Evolutionary conservation across 1,140 invertebrate species (phyloP), one percentile per base, ranked within the genome.

Genomic region (Eulimnadia texana): DNA sequence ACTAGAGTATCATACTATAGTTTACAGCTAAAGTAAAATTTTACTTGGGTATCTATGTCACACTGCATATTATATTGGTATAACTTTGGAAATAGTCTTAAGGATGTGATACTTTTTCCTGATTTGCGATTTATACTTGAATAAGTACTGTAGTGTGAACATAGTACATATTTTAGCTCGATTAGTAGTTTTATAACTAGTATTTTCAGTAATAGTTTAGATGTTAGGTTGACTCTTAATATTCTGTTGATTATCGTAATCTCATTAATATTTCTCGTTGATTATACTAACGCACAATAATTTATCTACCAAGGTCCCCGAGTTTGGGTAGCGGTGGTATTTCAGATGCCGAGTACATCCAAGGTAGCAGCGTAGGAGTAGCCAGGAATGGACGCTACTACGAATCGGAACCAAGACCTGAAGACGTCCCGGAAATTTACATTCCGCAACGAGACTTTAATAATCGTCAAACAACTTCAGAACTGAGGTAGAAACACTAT

Each of bases 381-480:
- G 22, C 24, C 24, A 61, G 52, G 24, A 58, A 20, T 16, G 16
- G 27, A 10, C 55, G 55, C 27, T 58, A 58, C 55, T 27, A 52
- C 50, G 60, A 61, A 20, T 28, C 22, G 20, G 24, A 61, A 3
- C 49, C 52, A n/a, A 50, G 47, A 6, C 53, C 60, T 57, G 24
- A 28, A 23, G 60, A 54, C n/a, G 60, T 61, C 25, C 60, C 51
- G 22, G 60, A 55, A 27, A 61, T 55, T 42, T 61, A 61, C 60
- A 54, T 61, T 23, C 51, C 60, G 52, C 60, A 54, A 54, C 60
- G 50, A 22, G 29, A 29, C 28, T 61, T 57, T 27, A 27, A 52
- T 42, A 54, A 28, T 2, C 60, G 27, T 10, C 51, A 33, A 20
- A 24, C 60, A 6, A 54, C 60, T 2, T 61, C 60, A 16, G 60